Conservation (phyloP, 2,888 invertebrate species). For the Eustalomyia histrio region DNA sequence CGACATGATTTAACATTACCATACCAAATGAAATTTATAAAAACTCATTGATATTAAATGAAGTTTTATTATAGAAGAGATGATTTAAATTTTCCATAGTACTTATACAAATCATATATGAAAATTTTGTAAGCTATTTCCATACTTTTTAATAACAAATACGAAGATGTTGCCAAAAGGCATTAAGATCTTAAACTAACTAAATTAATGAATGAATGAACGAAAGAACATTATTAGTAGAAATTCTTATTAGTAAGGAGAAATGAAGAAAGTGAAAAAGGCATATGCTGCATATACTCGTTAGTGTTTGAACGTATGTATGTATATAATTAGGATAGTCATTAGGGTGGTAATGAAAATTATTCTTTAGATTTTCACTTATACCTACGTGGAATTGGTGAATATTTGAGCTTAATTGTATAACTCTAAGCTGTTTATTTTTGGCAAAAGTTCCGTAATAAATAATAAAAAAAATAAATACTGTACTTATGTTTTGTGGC, state of each 20-base stretch:
- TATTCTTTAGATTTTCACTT: too few relatives aligned
- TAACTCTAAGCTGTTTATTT: too few relatives aligned
- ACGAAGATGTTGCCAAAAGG: slow-evolving; percentile 23
- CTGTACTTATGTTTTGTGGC: too few relatives aligned
- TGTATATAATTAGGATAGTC: too few relatives aligned
- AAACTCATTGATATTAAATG: slow-evolving; percentile 16
- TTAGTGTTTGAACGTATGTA: slow-evolving; percentile 9
- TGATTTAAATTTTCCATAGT: slow-evolving; percentile 27
- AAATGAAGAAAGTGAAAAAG: background rate
- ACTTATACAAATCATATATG: background rate
- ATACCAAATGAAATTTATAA: slow-evolving; percentile 29
- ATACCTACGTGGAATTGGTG: too few relatives aligned
- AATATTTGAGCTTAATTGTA: too few relatives aligned
- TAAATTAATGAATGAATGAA: slow-evolving; percentile 14
- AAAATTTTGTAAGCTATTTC: slow-evolving; percentile 6
- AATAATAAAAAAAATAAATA: too few relatives aligned
- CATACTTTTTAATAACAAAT: slow-evolving; percentile 8
- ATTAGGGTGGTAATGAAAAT: too few relatives aligned
- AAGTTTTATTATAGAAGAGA: slow-evolving; percentile 10
- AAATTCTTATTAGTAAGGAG: background rate
- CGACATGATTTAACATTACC: slow-evolving; percentile 40
- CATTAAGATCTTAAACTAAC: slow-evolving; percentile 16
- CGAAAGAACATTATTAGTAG: slow-evolving; percentile 24
- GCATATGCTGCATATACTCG: slow-evolving; percentile 49
- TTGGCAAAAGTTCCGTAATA: too few relatives aligned